phyloP scores from a whole-genome alignment of 2,888 invertebrate genomes.

The Ecliptopera silaceata region DNA sequence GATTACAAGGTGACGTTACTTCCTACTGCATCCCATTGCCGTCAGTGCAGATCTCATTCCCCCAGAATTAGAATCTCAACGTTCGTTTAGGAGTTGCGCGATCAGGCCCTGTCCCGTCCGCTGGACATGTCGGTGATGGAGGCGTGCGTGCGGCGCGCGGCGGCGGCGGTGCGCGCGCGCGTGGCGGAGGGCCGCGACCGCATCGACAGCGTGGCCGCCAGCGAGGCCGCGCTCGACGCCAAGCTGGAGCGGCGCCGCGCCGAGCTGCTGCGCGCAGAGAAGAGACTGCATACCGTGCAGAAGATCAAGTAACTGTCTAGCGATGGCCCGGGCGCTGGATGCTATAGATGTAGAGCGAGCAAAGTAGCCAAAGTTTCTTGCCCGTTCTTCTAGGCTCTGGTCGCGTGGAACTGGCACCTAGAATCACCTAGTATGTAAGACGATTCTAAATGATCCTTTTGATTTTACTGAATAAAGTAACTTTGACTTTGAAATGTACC shows the following conservation, averaged over 20 bases:
- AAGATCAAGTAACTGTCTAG: constrained; percentile 91
- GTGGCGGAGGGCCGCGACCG: constrained; percentile 88
- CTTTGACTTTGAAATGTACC: too few species aligned
- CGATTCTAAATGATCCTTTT: too few species aligned
- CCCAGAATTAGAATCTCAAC: too few species aligned
- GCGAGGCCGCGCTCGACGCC: constrained; percentile 93
- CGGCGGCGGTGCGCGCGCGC: constrained; percentile 86
- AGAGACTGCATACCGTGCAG: constrained; percentile 95
- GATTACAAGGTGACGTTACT: constrained; percentile 86
- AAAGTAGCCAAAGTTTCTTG: too few species aligned
- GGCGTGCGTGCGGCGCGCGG: constrained; percentile 88
- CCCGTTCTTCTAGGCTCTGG: too few species aligned
- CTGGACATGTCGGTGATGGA: constrained; percentile 94
- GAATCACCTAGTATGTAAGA: too few species aligned
- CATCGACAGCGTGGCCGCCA: constrained; percentile 93
- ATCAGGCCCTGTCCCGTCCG: constrained; percentile 90
- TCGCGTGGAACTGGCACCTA: too few species aligned
- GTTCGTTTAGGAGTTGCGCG: constrained; percentile 83
- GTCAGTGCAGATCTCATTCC: too few species aligned
- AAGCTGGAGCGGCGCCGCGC: constrained; percentile 95
- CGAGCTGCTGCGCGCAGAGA: constrained; percentile 96
- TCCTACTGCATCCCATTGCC: not conserved
- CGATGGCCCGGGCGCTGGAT: too few species aligned
- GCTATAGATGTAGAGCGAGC: too few species aligned
- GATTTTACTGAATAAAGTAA: too few species aligned